These are phyloP conservation scores for Muntiacus reevesi DNA, from an alignment of 2,113 vertebrate species.

Conservation along the genomic window DNA sequence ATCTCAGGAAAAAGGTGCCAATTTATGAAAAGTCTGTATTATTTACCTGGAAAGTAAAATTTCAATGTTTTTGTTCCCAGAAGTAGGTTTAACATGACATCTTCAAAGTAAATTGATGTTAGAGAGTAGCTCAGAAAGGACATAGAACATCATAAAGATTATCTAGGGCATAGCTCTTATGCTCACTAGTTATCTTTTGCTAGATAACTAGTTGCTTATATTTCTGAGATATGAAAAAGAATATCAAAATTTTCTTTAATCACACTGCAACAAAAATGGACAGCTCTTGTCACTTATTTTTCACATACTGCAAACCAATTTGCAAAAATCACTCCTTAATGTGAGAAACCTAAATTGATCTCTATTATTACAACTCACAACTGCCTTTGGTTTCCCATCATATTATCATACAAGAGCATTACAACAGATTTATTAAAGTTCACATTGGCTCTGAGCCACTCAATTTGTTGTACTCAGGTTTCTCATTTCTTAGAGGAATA, in stretches of 20 bases:
- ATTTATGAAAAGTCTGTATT: background rate
- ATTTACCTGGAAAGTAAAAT: background rate
- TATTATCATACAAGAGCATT: background rate
- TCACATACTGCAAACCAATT: background rate
- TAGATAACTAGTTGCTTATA: background rate
- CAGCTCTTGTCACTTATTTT: slow-evolving; percentile 13
- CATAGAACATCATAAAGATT: background rate
- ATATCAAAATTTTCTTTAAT: background rate
- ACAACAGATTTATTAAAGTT: slow-evolving; percentile 41
- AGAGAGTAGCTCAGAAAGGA: background rate
- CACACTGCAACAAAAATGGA: background rate
- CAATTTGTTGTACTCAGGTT: background rate
- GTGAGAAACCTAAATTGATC: slow-evolving; percentile 22
- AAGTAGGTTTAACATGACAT: background rate
- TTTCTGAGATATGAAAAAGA: slow-evolving; percentile 11
- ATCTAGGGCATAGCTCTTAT: background rate
- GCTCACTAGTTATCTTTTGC: background rate
- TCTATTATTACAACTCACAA: background rate
- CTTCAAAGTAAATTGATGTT: background rate
- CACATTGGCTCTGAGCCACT: background rate
- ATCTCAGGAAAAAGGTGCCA: background rate
- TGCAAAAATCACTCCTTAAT: slow-evolving; percentile 15
- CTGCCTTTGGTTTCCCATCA: background rate
- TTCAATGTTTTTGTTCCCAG: background rate
- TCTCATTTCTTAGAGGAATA: background rate